A percentile compares a stretch with the other conserved stretches of the same genome.
Evolutionary conservation across 2,888 invertebrate species (phyloP).

Genomic region (Spialia ferax): DNA sequence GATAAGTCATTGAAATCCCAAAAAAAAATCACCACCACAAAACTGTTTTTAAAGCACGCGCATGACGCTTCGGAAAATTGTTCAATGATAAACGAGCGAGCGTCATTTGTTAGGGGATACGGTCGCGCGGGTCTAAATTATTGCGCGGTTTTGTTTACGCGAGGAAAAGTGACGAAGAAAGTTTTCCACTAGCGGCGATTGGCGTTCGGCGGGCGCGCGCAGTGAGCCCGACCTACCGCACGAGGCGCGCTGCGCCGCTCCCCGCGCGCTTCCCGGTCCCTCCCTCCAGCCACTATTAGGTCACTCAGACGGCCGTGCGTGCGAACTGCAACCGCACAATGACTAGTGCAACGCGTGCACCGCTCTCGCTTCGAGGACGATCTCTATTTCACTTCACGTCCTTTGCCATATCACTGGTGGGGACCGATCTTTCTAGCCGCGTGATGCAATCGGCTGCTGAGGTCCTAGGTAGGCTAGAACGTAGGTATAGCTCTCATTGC

Average conservation of each 20-base stretch:
- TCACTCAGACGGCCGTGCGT: conserved; percentile 84
- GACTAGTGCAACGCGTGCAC: conserved; percentile 85
- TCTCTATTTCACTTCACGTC: conserved; percentile 85
- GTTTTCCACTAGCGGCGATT: conserved; percentile 78
- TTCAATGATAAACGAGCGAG: conserved; percentile 34
- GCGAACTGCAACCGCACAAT: conserved; percentile 84
- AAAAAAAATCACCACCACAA: conserved; percentile 28
- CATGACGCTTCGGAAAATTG: conserved; percentile 35
- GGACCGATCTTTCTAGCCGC: conserved; percentile 84
- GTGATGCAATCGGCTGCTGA: conserved; percentile 75
- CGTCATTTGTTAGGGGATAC: conserved; percentile 38
- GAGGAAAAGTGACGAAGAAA: conserved; percentile 82
- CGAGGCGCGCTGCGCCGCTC: conserved; percentile 71
- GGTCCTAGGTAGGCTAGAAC: conserved; percentile 68
- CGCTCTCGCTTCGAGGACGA: conserved; percentile 87
- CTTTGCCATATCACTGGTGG: conserved; percentile 84
- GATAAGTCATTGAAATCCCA: conserved; percentile 34
- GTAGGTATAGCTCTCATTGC: conserved; percentile 62
- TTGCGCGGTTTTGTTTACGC: conserved; percentile 77
- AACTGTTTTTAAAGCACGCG: conserved; percentile 33
- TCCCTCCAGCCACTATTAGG: conserved; percentile 86
- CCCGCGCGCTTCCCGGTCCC: conserved; percentile 82
- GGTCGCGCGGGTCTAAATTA: conserved; percentile 61
- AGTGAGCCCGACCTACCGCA: conserved; percentile 86
- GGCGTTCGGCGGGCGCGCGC: conserved; percentile 76